Conservation (phyloP, 1,140 invertebrate species). For the Nixonia krombeini region DNA sequence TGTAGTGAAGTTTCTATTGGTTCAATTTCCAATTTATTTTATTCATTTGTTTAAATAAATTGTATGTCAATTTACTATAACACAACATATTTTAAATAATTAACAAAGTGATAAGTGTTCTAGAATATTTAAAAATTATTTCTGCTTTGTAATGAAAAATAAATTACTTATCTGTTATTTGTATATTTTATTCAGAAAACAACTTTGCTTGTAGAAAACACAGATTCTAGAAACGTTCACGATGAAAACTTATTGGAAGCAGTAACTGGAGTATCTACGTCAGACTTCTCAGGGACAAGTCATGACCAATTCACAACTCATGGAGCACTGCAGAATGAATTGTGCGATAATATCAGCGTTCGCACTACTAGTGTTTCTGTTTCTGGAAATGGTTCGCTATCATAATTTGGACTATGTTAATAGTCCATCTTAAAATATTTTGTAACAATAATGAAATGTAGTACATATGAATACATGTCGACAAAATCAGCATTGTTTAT, state of each 20-base stretch:
- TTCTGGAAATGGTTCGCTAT: conserved; percentile 64
- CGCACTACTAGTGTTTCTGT: conserved; percentile 66
- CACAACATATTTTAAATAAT: too few species aligned
- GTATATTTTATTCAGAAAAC: not conserved
- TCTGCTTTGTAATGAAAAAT: too few species aligned
- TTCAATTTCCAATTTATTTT: too few species aligned
- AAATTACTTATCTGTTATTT: conserved; percentile 8
- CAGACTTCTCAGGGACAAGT: conserved; percentile 49
- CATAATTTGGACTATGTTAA: too few species aligned
- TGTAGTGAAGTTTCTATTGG: too few species aligned
- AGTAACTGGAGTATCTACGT: conserved; percentile 48
- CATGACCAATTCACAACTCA: conserved; percentile 61
- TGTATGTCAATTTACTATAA: too few species aligned
- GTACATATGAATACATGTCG: too few species aligned
- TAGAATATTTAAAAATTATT: not conserved
- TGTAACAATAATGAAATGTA: too few species aligned
- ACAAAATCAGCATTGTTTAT: too few species aligned
- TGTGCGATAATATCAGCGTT: conserved; percentile 65
- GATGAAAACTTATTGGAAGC: conserved; percentile 59
- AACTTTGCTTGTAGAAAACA: conserved; percentile 49
- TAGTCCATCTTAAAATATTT: too few species aligned
- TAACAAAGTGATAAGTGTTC: conserved; percentile 1
- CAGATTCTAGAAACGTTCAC: conserved; percentile 58
- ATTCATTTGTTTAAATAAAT: too few species aligned
- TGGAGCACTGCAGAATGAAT: conserved; percentile 60